Evolutionary conservation across 2,797 vertebrate genomes (phyloP), one percentile per base, ranked within the genome.

Genomic region (Crocidura indochinensis): DNA sequence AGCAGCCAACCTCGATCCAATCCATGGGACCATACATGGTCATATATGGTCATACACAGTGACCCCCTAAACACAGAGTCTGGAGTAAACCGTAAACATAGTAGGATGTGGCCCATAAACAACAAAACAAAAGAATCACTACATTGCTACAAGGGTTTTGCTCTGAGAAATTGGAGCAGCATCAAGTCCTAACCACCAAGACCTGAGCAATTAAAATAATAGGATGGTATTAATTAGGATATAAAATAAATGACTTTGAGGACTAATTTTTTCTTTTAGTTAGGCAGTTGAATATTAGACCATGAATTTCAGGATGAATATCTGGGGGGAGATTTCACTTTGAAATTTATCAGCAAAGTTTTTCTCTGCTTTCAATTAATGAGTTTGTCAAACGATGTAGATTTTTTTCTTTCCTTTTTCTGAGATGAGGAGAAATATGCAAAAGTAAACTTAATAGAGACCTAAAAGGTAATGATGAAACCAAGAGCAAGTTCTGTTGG

Each of bases 211-310:
- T 38, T 38, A 56, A 56, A 77, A 38, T 26, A 65, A 77, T 62
- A 24, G 8, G 19, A 62, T 91, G 26, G 19, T 53, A 15, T 53
- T 75, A 71, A 73, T 27, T 84, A 27, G 49, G 3, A 76, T 64
- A 12, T 46, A 68, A 83, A 88, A 22, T 31, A 72, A 1, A 49
- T 88, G 31, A 15, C 90, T 81, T 75, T 72, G 20, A 88, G 82
- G 76, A 68, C 17, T 19, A 10, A 9, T 9, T 1, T 24, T 8
- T 44, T 22, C 31, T 79, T 86, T 72, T 75, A 46, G 5, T 86
- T 85, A 84, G 3, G 17, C 27, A 74, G 2, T 27, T 46, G 19
- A 67, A 7, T n/a, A 5, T 2, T 1, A 31, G 29, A 73, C 4
- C 38, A 73, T 93, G 2, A 15, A 53, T 19, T 67, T 88, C 4